Base-by-base conservation (phyloP, 2,888 invertebrate species). In the Pedicia rivosa region DNA sequence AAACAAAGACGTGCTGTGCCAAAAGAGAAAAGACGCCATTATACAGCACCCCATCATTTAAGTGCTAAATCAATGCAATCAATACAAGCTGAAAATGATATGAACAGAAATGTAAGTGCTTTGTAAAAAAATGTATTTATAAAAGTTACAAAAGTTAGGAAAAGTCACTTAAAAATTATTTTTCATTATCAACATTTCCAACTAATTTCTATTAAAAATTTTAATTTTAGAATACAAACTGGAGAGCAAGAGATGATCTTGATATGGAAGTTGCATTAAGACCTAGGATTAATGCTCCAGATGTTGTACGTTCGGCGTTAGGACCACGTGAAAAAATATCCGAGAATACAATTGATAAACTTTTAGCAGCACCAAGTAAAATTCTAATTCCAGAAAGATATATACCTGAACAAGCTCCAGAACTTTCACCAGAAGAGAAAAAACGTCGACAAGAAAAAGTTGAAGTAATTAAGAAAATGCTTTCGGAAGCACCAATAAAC, bases 361-460 rank as follows among this genome's bases (percentile, higher is more conserved):
- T 91, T 50, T 64, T 91, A 22, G 80, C 82, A 33, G 80, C 86
- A 12, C 91, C 91, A 10, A 81, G 81, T 57, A 90, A 90, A 65
- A 90, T 91, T 47, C 66, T 79, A 42, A 91, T 91, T 49, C 91
- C 91, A 0, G 90, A 91, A 62, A 70, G 91, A 46, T 91, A 91
- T 52, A 79, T 90, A 48, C 88, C 90, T 15, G 90, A 91, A 57
- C 81, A 83, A 66, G 73, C 75, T 44, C 88, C 88, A 46, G 83
- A 86, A 57, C 59, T 86, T 30, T 77, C 83, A 1, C 80, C 79
- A 1, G 87, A 87, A 52, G 90, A 91, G 53, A 79, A 82, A 53
- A 74, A 78, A 50, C 77, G 79, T 44, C 68, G 90, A 10, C 70
- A 74, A 53, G 81, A 86, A 56, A 90, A 90, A 63, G 87, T 88